Evolutionary conservation across 2,888 invertebrate species (phyloP).

Genomic region (Thyatira batis): DNA sequence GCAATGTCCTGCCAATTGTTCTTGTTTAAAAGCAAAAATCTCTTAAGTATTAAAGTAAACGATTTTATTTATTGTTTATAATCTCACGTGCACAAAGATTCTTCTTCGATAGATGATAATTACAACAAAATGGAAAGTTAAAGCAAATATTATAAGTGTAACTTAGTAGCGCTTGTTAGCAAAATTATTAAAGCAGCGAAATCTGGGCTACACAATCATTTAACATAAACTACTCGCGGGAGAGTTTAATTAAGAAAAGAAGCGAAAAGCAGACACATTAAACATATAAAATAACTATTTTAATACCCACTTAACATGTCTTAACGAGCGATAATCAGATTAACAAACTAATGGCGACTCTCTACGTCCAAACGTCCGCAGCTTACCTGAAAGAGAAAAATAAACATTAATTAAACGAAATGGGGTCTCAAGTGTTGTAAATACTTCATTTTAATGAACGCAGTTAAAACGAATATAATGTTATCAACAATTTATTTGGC

Average conservation of each 20-base stretch:
- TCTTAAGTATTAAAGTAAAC: too few species aligned
- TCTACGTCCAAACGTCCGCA: conserved; percentile 18
- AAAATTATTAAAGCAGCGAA: conserved; percentile 27
- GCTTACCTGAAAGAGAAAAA: conserved; percentile 56
- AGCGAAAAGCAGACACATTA: background rate
- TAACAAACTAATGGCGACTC: conserved; percentile 19
- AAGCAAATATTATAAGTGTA: background rate
- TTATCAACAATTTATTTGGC: conserved; percentile 40
- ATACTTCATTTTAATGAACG: conserved; percentile 2
- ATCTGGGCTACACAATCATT: conserved; percentile 22
- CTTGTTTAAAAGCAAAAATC: too few species aligned
- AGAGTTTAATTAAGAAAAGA: background rate
- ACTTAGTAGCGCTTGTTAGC: conserved; percentile 14
- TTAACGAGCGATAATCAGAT: conserved; percentile 23
- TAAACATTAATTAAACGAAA: conserved; percentile 41
- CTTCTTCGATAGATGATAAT: too few species aligned
- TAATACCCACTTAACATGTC: conserved; percentile 20
- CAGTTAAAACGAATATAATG: conserved; percentile 34
- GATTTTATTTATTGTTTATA: too few species aligned
- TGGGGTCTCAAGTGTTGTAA: background rate
- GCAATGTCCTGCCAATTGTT: conserved; percentile 15
- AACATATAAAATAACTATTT: conserved; percentile 9
- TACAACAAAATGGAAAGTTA: background rate
- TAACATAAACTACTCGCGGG: background rate
- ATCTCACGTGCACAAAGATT: too few species aligned